A percentile compares a stretch with the other conserved stretches of the same genome.
phyloP scores from a whole-genome alignment of 1,140 invertebrate genomes.

The Drosophila sproati region DNA sequence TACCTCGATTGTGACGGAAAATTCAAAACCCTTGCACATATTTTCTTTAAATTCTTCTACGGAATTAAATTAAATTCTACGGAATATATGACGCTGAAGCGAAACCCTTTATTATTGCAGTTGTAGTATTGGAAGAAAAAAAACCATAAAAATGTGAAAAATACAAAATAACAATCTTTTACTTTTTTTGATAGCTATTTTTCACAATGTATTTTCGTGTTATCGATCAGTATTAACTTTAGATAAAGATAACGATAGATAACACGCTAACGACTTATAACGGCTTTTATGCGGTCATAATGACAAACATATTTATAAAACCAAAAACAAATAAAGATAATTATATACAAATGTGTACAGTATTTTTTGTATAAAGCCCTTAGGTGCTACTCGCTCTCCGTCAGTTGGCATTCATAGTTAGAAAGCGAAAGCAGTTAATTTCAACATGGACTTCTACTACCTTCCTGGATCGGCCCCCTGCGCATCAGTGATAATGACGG shows the following conservation, averaged over 20 bases:
- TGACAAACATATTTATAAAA: slow-evolving; percentile 42
- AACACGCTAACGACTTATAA: background rate
- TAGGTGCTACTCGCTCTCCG: background rate
- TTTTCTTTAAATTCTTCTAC: no score
- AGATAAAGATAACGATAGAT: background rate
- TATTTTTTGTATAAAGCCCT: slow-evolving; percentile 19
- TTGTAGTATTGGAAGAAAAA: no score
- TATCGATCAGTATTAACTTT: background rate
- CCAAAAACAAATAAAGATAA: background rate
- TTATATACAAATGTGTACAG: background rate
- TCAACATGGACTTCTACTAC: slow-evolving; percentile 87
- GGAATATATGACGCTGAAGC: no score
- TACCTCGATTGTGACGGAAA: no score
- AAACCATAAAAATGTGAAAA: no score
- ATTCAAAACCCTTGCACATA: no score
- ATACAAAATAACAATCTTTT: no score
- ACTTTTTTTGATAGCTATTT: no score
- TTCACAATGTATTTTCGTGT: background rate
- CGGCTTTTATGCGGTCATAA: slow-evolving; percentile 12
- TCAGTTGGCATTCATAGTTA: slow-evolving; percentile 43
- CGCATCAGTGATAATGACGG: slow-evolving; percentile 88
- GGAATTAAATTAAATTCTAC: no score
- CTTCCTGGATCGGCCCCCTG: slow-evolving; percentile 88
- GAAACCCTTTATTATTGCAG: no score
- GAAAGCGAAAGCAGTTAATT: background rate